Base-by-base conservation (phyloP, 1,140 invertebrate species). In the Polyergus mexicanus region DNA sequence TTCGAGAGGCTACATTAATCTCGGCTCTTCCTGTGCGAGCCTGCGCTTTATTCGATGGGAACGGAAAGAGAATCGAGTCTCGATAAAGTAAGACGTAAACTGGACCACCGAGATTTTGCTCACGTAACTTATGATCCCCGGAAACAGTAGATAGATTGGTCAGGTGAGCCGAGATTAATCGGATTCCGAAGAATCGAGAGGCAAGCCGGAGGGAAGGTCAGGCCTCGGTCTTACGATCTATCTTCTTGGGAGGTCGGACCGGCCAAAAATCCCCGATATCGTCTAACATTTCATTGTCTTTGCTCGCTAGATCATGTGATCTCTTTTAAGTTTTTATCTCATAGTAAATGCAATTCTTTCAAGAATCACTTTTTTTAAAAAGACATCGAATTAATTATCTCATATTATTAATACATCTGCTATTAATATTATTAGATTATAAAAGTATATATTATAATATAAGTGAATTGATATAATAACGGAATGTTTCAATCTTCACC, bases 81-180 rank as follows among this genome's bases (percentile, higher is more conserved):
- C 47, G 16, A 16, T 47, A 4, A 51, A 47, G 44, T 16, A 4
- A n/a, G n/a, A 51, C 84, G 83, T 58, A 87, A 89, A 88, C 78
- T 78, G 75, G 66, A 77, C 47, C 47, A 58, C 68, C 28, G 69
- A 86, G 22, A 80, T 91, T 89, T 91, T 74, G 58, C 60, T 63
- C 47, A 89, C 74, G 91, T 90, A 91, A 92, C 74, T 71, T 71
- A 90, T 90, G 91, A 89, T 78, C 71, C 63, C 71, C 58, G 71
- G 63, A 86, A 85, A 84, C 56, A 63, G 63, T 32, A 71, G 76
- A 80, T 85, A 91, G 74, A 77, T 90, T 84, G 81, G 69, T 58
- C 78, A 85, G 81, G 83, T 86, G 89, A 91, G 80, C 25, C 58
- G 62, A 90, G 89, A 91, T 89, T 90, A 91, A 88, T 65, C 60